A percentile compares a stretch with the other conserved stretches of the same genome.
Conservation (phyloP, 2,113 vertebrate species). For the Cebus imitator region DNA sequence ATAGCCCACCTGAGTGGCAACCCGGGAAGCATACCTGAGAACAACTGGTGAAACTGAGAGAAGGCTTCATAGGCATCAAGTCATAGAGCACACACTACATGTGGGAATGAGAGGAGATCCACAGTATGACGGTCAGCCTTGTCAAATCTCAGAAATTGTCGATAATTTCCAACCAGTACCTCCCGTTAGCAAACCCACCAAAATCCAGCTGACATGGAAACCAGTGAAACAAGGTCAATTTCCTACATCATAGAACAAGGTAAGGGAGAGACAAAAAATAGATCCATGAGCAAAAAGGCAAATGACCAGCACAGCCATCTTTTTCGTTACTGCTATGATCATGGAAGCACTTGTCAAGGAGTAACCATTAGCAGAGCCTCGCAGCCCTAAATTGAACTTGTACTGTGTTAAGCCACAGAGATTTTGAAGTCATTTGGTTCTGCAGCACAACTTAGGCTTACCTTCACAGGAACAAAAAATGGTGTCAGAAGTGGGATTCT, state of each 20-base stretch:
- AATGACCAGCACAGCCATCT: not conserved
- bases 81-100: not conserved
- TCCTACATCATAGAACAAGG: not conserved
- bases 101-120: not conserved
- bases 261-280: not conserved
- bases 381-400: not conserved
- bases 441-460: not conserved
- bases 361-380: not conserved
- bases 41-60: not conserved
- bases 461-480: not conserved
- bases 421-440: not conserved
- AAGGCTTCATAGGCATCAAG: not conserved
- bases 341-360: not conserved
- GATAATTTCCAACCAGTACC: not conserved
- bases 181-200: not conserved
- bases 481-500: not conserved
- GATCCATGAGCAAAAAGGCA: not conserved
- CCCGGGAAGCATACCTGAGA: not conserved
- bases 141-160: not conserved
- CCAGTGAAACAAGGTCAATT: not conserved
- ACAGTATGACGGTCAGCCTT: not conserved
- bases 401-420: not conserved
- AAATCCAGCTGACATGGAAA: not conserved
- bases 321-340: not conserved
- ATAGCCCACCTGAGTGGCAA: not conserved